Evolutionary conservation across 2,888 invertebrate genomes (phyloP).

Genomic region (Elmis aenea): DNA sequence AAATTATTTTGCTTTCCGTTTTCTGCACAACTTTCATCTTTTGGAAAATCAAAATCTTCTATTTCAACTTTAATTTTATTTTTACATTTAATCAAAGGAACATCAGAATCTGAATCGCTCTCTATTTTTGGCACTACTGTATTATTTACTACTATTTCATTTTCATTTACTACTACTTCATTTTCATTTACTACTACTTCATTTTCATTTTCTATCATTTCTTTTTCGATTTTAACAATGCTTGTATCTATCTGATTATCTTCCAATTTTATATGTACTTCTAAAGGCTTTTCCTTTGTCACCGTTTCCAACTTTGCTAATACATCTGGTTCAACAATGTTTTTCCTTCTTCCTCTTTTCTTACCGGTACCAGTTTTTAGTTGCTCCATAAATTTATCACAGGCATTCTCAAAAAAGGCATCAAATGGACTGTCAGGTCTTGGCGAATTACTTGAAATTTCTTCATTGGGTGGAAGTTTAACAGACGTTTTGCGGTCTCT

Average conservation of each 20-base stretch:
- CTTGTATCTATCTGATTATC: conserved; percentile 1
- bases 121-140: conserved; percentile 17
- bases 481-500: conserved; percentile 54
- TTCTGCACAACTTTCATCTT: conserved; percentile 10
- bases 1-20: conserved; percentile 8
- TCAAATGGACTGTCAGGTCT: conserved; percentile 41
- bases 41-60: conserved; percentile 32
- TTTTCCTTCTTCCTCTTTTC: conserved; percentile 55
- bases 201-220: conserved; percentile 11
- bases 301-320: conserved; percentile 36
- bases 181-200: conserved; percentile 12
- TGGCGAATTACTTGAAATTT: conserved; percentile 27
- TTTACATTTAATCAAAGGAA: conserved; percentile 29
- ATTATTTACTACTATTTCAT: conserved; percentile 21
- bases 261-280: conserved; percentile 25
- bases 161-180: conserved; percentile 14
- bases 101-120: conserved; percentile 33
- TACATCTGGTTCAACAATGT: conserved; percentile 37
- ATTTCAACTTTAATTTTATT: conserved; percentile 26
- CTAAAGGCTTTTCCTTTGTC: conserved; percentile 32
- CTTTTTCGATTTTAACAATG: conserved; percentile 14
- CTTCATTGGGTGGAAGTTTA: conserved; percentile 51
- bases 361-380: conserved; percentile 57
- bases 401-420: conserved; percentile 63
- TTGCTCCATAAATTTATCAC: conserved; percentile 76